Evolutionary conservation across 2,113 vertebrate species (phyloP).

Genomic region (Haemorhous mexicanus): DNA sequence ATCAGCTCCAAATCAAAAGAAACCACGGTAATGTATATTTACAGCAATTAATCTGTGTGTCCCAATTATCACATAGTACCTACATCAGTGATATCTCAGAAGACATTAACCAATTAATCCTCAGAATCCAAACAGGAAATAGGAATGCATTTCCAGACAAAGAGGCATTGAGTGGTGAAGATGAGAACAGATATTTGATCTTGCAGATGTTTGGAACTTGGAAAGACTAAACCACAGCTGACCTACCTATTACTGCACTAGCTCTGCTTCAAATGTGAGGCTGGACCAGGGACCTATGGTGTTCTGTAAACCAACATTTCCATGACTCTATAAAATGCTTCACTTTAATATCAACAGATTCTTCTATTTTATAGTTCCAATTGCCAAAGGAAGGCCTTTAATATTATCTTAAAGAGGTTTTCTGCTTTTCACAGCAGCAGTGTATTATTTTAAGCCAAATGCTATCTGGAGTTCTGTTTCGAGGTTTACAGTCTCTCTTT

Average conservation of each 20-base stretch:
- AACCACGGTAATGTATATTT: background rate
- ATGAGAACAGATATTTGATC: background rate
- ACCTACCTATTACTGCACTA: background rate
- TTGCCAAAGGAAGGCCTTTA: background rate
- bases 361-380: background rate
- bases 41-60: background rate
- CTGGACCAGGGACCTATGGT: background rate
- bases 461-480: background rate
- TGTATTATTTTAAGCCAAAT: background rate
- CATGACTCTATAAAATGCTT: background rate
- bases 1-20: background rate
- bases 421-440: background rate
- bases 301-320: background rate
- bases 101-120: background rate
- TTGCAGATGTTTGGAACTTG: background rate
- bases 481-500: background rate
- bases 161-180: background rate
- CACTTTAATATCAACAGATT: background rate
- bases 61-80: background rate
- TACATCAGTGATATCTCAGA: background rate
- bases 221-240: background rate
- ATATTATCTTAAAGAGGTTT: background rate
- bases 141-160: background rate
- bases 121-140: background rate
- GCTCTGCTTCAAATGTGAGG: background rate